Percentiles rank a stretch among this genome's conserved stretches.
Evolutionary conservation across 2,888 invertebrate species (phyloP).

Genomic region (Catocala fraxini): DNA sequence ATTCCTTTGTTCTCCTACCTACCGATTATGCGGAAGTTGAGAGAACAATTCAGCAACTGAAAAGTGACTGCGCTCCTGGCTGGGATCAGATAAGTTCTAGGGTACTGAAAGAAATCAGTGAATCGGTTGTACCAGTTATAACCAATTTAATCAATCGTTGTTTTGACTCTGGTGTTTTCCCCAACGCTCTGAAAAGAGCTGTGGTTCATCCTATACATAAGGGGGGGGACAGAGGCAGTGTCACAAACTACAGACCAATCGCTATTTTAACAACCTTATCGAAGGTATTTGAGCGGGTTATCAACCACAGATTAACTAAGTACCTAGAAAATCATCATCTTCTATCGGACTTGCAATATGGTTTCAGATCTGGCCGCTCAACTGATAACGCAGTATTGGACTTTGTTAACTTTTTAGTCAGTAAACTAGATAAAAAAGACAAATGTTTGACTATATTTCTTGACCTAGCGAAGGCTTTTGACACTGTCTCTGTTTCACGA

Average conservation of each 20-base stretch:
- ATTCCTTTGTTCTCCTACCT: not conserved
- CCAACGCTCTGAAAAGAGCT: not conserved
- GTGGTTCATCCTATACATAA: conserved; percentile 11
- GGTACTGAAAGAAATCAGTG: not conserved
- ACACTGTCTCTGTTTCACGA: not conserved
- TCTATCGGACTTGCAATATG: not conserved
- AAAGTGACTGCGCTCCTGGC: conserved; percentile 2
- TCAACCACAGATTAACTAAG: conserved; percentile 6
- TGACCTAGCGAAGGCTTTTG: conserved; percentile 15
- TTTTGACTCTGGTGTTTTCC: not conserved
- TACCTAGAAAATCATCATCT: conserved; percentile 1
- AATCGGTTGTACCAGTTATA: not conserved
- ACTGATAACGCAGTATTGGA: conserved; percentile 11
- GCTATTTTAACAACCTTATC: conserved; percentile 13
- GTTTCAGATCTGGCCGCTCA: conserved; percentile 2
- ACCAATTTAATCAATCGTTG: not conserved
- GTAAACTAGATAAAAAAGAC: conserved; percentile 9
- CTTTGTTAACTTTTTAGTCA: not conserved
- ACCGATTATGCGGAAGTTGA: not conserved
- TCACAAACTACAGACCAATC: conserved; percentile 20
- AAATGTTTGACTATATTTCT: conserved; percentile 15
- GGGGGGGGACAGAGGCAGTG: conserved; percentile 12
- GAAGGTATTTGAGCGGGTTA: conserved; percentile 9
- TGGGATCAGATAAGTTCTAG: conserved; percentile 9
- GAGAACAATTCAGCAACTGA: not conserved